Evolutionary conservation across 2,113 vertebrate genomes (phyloP), one percentile per base, ranked within the genome.

Genomic region (Bettongia penicillata): DNA sequence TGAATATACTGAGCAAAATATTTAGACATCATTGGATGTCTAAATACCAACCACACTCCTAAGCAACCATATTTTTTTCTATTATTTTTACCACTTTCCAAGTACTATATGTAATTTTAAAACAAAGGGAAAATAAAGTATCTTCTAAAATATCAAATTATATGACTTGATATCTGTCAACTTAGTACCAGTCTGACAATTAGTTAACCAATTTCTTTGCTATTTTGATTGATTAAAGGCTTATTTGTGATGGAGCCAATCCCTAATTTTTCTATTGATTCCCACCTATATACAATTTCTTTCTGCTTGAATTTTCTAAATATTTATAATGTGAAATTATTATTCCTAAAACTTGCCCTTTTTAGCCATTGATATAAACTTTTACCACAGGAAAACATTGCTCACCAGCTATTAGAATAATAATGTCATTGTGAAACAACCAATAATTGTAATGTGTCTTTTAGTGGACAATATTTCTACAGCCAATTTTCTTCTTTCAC

Each of bases 401-500:
- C 37, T 77, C n/a, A 77, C 37, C 5, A 50, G 37, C 89, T 89
- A n/a, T 47, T 94, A 0, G 89, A 97, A 51, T 26, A 47, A 31
- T 89, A 92, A 90, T 57, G 49, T 51, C 48, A 19, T 95, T 97
- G 93, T 94, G 57, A 26, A 91, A 23, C 49, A n/a, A 57, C 48
- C 2, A 93, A 91, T 96, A 93, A 93, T 47, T 90, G 61, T 2
- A 50, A 37, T 92, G 47, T 90, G 51, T 50, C 51, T 31, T 3
- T 37, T 92, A 90, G 91, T 53, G 90, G 28, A 95, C 50, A 61
- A 94, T 94, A 94, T 96, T 51, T n/a, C 31, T 92, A 84, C 53
- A 97, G 93, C 94, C 51, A 53, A 53, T 97, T 43, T 97, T 98
- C 90, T 98, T 97, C 53, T 96, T 97, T 90, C 61, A 95, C 97